Evolutionary conservation across 2,113 vertebrate genomes (phyloP).

Genomic region (Tenebrosternarchus preto): DNA sequence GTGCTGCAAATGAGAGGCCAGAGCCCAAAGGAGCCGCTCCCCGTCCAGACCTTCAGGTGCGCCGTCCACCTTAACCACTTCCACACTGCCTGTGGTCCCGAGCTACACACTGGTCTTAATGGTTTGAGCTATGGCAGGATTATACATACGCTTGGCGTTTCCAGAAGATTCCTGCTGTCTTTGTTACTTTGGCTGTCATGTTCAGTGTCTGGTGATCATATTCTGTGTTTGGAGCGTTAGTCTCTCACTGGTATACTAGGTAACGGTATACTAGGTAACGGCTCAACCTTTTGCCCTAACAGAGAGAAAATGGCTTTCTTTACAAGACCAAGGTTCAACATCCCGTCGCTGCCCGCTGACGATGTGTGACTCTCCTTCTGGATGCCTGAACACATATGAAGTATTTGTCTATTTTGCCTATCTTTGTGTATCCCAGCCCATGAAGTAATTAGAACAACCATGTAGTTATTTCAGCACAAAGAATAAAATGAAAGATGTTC

Average conservation of each 20-base stretch:
- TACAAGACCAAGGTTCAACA: slow-evolving; percentile 95
- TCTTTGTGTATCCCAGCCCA: slow-evolving; percentile 77
- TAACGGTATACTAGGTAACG: background rate
- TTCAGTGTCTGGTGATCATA: background rate
- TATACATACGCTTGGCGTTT: too few species aligned
- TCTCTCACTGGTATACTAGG: background rate
- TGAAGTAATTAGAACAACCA: slow-evolving; percentile 85
- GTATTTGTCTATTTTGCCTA: slow-evolving; percentile 79
- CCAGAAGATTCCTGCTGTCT: too few species aligned
- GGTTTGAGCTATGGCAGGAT: background rate
- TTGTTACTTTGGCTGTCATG: background rate
- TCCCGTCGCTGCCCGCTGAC: slow-evolving; percentile 95
- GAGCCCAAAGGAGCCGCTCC: slow-evolving; percentile 91
- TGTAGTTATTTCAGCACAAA: slow-evolving; percentile 72
- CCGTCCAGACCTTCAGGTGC: slow-evolving; percentile 96
- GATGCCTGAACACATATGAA: slow-evolving; percentile 79
- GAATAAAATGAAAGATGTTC: slow-evolving; percentile 70
- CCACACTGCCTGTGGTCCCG: background rate
- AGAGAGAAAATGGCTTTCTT: slow-evolving; percentile 99
- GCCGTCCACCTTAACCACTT: background rate
- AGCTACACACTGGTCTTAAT: background rate
- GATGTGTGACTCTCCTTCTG: slow-evolving; percentile 87
- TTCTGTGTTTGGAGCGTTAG: background rate
- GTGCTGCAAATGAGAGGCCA: slow-evolving; percentile 91
- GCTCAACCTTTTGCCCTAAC: slow-evolving; percentile 30